Evolutionary conservation across 1,140 invertebrate genomes (phyloP).

Genomic region (Ceratosolen solmsi): DNA sequence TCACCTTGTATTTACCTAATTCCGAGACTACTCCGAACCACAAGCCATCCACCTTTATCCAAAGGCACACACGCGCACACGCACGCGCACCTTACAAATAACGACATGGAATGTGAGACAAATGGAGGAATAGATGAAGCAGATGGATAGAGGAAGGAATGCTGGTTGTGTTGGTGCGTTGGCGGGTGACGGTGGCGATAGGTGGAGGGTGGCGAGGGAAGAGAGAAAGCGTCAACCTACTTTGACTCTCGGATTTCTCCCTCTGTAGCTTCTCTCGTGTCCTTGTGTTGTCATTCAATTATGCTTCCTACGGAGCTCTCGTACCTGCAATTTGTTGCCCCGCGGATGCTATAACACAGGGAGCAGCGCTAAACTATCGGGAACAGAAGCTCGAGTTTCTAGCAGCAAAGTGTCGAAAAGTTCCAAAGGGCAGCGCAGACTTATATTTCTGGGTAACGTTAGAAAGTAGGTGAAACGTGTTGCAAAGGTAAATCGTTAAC

Average conservation of each 20-base stretch:
- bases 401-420: slow-evolving; percentile 35
- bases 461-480: slow-evolving; percentile 42
- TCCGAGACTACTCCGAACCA: background rate
- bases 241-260: slow-evolving; percentile 22
- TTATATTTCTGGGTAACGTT: slow-evolving; percentile 14
- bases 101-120: background rate
- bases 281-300: slow-evolving; percentile 42
- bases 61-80: background rate
- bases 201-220: too few species aligned
- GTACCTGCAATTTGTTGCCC: slow-evolving; percentile 25
- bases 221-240: background rate
- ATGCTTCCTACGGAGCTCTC: background rate
- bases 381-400: slow-evolving; percentile 16
- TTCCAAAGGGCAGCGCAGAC: background rate
- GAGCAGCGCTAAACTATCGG: background rate
- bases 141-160: too few species aligned
- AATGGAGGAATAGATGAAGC: too few species aligned
- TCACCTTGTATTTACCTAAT: slow-evolving; percentile 49
- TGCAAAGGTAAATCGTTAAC: slow-evolving; percentile 48
- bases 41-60: background rate
- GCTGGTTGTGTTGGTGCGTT: too few species aligned
- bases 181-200: too few species aligned
- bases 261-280: background rate
- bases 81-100: background rate
- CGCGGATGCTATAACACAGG: background rate